Conservation (phyloP, 1,140 invertebrate species). For the Pentalonia nigronervosa region DNA sequence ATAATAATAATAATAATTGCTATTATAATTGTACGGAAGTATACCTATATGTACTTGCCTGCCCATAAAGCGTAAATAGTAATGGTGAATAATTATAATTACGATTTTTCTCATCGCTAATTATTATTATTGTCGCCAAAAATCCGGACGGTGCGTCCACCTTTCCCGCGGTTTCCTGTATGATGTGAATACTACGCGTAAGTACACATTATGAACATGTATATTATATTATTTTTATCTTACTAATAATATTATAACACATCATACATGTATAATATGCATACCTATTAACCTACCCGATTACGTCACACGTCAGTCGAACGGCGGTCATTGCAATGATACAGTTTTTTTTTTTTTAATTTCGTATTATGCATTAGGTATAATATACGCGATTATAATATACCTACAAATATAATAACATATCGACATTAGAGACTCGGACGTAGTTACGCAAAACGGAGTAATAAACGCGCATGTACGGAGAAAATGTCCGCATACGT, state of each 20-base stretch:
- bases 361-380: background rate
- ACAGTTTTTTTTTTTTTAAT: background rate
- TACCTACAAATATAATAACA: no score
- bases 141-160: background rate
- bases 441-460: slow-evolving; percentile 4
- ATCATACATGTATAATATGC: background rate
- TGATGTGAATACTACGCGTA: no score
- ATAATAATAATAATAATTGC: background rate
- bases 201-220: no score
- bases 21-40: background rate
- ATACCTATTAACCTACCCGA: background rate
- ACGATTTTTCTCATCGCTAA: background rate
- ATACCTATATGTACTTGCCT: no score
- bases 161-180: slow-evolving; percentile 22
- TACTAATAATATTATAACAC: no score
- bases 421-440: background rate
- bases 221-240: no score
- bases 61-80: background rate
- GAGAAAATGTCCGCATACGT: background rate
- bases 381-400: no score
- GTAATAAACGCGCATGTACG: background rate
- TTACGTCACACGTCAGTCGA: background rate
- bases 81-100: background rate
- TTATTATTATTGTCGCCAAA: slow-evolving; percentile 15
- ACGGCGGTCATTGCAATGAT: background rate